Percentiles rank a stretch among this genome's conserved stretches.
Evolutionary conservation across 2,888 invertebrate genomes (phyloP).

Genomic region (Tholera decimalis): DNA sequence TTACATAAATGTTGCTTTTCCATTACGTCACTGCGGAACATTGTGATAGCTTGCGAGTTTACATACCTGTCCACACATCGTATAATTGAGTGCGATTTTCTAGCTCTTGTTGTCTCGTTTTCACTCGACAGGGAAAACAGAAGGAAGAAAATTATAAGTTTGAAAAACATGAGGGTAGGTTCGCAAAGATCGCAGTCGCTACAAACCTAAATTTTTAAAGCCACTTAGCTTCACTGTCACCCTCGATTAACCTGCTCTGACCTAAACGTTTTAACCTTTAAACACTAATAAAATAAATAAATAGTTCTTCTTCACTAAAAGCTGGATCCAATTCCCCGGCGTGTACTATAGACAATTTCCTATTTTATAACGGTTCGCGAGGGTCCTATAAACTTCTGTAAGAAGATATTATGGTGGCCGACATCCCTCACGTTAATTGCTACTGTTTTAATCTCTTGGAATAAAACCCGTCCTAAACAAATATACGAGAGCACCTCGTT

Average conservation of each 20-base stretch:
- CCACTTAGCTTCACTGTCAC: not conserved
- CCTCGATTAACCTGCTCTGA: slow-evolving; percentile 11
- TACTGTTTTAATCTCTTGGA: slow-evolving; percentile 71
- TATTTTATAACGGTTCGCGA: slow-evolving; percentile 55
- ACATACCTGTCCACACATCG: slow-evolving; percentile 33
- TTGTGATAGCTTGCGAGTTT: slow-evolving; percentile 17
- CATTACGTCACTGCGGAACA: slow-evolving; percentile 36
- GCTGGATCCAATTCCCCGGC: slow-evolving; percentile 52
- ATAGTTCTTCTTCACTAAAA: slow-evolving; percentile 53
- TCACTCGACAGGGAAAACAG: not conserved
- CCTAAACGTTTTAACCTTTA: slow-evolving; percentile 17
- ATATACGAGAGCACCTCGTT: slow-evolving; percentile 63
- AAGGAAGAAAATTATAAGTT: slow-evolving; percentile 1
- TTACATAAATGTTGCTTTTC: slow-evolving; percentile 61
- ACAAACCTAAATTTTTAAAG: not conserved
- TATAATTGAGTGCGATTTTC: slow-evolving; percentile 21
- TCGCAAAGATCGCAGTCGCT: not conserved
- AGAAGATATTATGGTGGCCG: slow-evolving; percentile 57
- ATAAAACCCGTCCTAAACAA: slow-evolving; percentile 73
- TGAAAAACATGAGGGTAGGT: not conserved
- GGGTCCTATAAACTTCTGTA: slow-evolving; percentile 60
- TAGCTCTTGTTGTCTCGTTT: slow-evolving; percentile 21
- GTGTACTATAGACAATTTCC: slow-evolving; percentile 58
- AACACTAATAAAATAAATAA: slow-evolving; percentile 43
- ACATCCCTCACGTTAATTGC: slow-evolving; percentile 65